A percentile compares a stretch with the other conserved stretches of the same genome.
Evolutionary conservation across 2,888 invertebrate genomes (phyloP).

Genomic region (Carpatolechia fugitivella): DNA sequence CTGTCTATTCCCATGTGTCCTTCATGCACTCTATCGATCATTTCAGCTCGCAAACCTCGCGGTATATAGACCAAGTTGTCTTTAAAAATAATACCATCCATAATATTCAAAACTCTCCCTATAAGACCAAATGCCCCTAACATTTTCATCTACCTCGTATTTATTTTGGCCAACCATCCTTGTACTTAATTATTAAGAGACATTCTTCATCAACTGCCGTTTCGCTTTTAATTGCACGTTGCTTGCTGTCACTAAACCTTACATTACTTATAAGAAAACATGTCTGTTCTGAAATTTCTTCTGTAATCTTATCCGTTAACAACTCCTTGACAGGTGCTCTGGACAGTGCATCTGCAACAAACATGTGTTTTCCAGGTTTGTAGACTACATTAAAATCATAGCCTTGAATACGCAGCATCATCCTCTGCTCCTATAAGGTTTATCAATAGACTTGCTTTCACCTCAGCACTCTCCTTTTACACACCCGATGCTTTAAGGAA

Average conservation of each 20-base stretch:
- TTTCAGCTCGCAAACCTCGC: neutral
- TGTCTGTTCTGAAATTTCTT: neutral
- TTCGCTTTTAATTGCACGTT: neutral
- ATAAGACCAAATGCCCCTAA: constrained; percentile 17
- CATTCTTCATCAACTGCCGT: constrained; percentile 12
- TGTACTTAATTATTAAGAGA: constrained; percentile 19
- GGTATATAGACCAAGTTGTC: neutral
- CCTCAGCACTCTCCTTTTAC: too few relatives aligned
- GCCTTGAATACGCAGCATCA: constrained; percentile 28
- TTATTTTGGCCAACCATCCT: constrained; percentile 31
- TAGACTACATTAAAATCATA: constrained; percentile 29
- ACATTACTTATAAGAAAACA: neutral
- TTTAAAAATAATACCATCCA: neutral
- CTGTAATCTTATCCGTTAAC: neutral
- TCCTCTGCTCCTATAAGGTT: too few relatives aligned
- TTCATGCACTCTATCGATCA: constrained; percentile 22
- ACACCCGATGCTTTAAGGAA: too few relatives aligned
- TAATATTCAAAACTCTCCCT: neutral
- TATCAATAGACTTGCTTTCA: too few relatives aligned
- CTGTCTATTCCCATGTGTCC: constrained; percentile 33
- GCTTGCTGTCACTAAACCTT: neutral
- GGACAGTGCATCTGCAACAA: constrained; percentile 30
- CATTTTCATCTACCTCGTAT: constrained; percentile 10
- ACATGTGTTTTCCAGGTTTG: constrained; percentile 32
- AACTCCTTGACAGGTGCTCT: constrained; percentile 24